These are phyloP conservation scores for Chloromyia formosa DNA, from an alignment of 2,888 invertebrate genomes.

Conservation along the genomic window DNA sequence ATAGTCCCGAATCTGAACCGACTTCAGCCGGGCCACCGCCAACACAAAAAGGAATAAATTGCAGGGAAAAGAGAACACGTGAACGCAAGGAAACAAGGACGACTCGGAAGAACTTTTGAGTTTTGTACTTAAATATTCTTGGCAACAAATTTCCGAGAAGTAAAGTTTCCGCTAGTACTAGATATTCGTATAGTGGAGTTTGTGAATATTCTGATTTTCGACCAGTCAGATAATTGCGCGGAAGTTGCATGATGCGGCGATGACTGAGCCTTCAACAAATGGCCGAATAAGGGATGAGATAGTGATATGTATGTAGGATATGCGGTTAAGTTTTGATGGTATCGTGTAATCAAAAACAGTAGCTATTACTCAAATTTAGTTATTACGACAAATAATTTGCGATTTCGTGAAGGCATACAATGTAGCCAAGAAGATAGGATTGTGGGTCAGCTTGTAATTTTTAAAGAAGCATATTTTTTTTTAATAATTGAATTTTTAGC, in stretches of 20 bases:
- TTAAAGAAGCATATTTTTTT: no score
- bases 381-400: background rate
- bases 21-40: background rate
- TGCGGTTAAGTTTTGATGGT: no score
- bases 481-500: no score
- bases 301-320: background rate
- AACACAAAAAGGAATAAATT: background rate
- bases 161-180: background rate
- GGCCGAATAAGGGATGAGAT: background rate
- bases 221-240: constrained; percentile 3
- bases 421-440: no score
- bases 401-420: no score
- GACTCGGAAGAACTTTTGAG: constrained; percentile 24
- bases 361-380: constrained; percentile 20
- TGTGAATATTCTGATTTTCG: background rate
- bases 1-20: background rate
- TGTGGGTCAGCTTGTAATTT: no score
- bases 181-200: background rate
- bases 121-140: constrained; percentile 18
- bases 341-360: constrained; percentile 4
- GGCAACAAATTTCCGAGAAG: background rate
- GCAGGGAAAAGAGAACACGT: background rate
- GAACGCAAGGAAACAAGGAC: background rate
- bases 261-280: background rate
- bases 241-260: constrained; percentile 33